Evolutionary conservation across 1,140 invertebrate species (phyloP).

Genomic region (Latrodectus geometricus): DNA sequence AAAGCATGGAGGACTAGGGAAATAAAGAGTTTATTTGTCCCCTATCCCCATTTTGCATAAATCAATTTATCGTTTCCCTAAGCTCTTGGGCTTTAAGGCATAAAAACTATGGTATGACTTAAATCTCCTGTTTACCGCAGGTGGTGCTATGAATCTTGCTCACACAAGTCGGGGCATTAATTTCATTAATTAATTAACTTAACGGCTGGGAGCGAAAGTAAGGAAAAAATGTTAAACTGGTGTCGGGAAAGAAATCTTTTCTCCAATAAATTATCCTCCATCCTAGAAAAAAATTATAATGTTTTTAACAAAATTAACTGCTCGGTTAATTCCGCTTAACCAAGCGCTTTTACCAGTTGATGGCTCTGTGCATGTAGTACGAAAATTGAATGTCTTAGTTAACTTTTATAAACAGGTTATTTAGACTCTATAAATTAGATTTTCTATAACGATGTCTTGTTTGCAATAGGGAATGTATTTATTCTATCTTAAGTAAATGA

Average conservation of each 20-base stretch:
- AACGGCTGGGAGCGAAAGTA: conserved; percentile 30
- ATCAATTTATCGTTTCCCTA: conserved; percentile 20
- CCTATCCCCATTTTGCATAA: neutral
- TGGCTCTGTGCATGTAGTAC: neutral
- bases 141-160: conserved; percentile 54
- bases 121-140: conserved; percentile 56
- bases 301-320: conserved; percentile 54
- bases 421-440: neutral
- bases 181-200: conserved; percentile 59
- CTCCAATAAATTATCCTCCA: conserved; percentile 52
- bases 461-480: neutral
- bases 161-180: conserved; percentile 35
- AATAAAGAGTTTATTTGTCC: neutral
- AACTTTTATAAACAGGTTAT: neutral
- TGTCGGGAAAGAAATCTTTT: conserved; percentile 52
- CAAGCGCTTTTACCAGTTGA: conserved; percentile 25
- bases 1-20: neutral
- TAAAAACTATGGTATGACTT: neutral
- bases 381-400: conserved; percentile 30
- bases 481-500: too few relatives aligned
- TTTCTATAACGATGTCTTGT: neutral
- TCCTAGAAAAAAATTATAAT: conserved; percentile 20
- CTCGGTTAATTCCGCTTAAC: conserved; percentile 35
- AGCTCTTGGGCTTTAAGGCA: conserved; percentile 1
- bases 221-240: conserved; percentile 15